Base-by-base conservation (phyloP, 2,888 invertebrate species). In the Abscondita cerata region DNA sequence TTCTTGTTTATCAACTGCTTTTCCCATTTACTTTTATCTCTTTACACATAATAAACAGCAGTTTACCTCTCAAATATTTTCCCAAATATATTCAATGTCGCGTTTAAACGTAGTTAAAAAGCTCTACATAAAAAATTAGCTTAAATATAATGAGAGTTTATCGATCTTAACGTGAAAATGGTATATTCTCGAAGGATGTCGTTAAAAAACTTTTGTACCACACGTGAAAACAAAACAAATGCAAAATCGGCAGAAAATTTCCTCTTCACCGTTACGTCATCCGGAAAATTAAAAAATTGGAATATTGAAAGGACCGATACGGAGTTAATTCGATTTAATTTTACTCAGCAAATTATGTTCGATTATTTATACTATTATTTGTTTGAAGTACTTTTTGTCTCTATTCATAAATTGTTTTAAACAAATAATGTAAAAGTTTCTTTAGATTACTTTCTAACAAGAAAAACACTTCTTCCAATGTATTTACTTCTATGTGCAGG, bases 141-240 rank as follows among this genome's bases (percentile, higher is more conserved):
- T n/a, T n/a, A 33, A 48, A 16, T 48, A 1, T 20, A 16, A 48
- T 48, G 3, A 13, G 47, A 19, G 20, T 11, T 51, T 58, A 58
- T 58, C 52, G 58, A 58, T 58, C 15, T 38, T 19, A 18, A 46
- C 38, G 50, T 13, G 6, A 54, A n/a, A 60, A 44, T 46, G 44
- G 41, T 54, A n/a, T n/a, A 44, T 34, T 25, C 40, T 41, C 15
- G 16, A 47, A 51, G 44, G 34, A 53, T 50, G 57, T 34, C 56
- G 41, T 56, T 61, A 46, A 52, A n/a, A n/a, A 20, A 54, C 68
- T 66, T 71, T 69, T 59, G 59, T 47, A 55, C 52, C 62, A 63
- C 52, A 59, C 50, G 56, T 52, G 67, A 68, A n/a, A n/a, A 74
- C 73, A 75, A 75, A 73, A 73, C 73, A 74, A 72, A 60, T 62